Evolutionary conservation across 2,113 vertebrate genomes (phyloP).

Genomic region (Ptilorrhoa leucosticta): DNA sequence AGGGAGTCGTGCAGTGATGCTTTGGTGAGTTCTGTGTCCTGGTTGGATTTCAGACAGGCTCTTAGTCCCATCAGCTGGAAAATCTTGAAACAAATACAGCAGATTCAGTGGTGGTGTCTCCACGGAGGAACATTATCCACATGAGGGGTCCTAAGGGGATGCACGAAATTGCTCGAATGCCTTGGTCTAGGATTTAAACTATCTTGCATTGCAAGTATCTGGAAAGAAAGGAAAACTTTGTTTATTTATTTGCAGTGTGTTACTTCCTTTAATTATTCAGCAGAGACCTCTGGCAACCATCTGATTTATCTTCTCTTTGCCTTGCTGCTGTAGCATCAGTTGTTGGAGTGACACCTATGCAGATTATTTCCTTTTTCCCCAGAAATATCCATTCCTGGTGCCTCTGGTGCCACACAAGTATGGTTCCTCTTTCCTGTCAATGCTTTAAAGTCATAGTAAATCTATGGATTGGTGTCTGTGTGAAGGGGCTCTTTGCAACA

Average conservation of each 20-base stretch:
- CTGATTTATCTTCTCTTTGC: neutral
- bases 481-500: neutral
- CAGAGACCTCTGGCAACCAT: neutral
- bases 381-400: neutral
- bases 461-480: neutral
- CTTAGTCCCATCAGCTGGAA: constrained; percentile 12
- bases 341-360: neutral
- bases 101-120: neutral
- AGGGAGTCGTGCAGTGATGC: neutral
- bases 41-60: neutral
- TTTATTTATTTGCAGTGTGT: neutral
- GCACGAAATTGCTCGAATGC: rapidly evolving
- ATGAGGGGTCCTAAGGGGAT: neutral
- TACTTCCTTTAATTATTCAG: constrained; percentile 2
- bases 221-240: neutral
- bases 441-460: rapidly evolving
- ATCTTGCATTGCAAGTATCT: neutral
- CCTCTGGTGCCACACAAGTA: neutral
- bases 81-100: neutral
- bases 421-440: neutral
- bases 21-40: neutral
- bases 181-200: neutral
- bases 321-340: neutral
- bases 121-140: neutral
- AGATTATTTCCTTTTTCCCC: neutral